Base-by-base conservation (phyloP, 37 sponge, comb jelly and placozoan genomes). In the Diacarnus erythraeanus region DNA sequence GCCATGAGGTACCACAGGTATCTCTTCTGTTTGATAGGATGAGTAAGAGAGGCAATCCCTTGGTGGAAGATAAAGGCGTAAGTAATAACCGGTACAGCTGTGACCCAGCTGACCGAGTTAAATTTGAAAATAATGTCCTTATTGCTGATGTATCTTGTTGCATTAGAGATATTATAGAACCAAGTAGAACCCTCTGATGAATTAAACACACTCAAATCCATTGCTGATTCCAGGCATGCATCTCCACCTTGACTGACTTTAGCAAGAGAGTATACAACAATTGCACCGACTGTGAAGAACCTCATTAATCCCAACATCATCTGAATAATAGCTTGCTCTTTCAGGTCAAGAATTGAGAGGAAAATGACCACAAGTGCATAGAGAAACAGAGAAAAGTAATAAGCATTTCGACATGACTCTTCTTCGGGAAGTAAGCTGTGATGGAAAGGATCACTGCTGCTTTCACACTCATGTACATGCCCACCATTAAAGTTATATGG, bases 301-400 rank as follows among this genome's bases (percentile, higher is more conserved):
- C 96, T 64, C 18, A 93, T 54, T 0, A 89, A 27, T 8, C 90
- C 94, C 2, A 95, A 66, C 2, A 93, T 64, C 47, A 93, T 71
- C 66, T 95, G 96, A 17, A 95, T 31, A n/a, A 93, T 78, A 30
- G 83, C 91, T 60, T 95, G 96, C 60, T 95, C 96, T 31, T 89
- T 95, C 22, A 95, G 77, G 37, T 86, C 90, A 38, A 93, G 22
- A 4, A 87, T 57, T 39, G 94, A 90, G 20, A 96, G 73, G 0
- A 71, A 38, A 2, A 90, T 58, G n/a, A 90, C 86, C 18, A 96
- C 54, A 34, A 81, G 66, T 0, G 81, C 97, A 78, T 85, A 96
- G 43, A 96, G 37, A 40, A 81, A 66, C 40, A 96, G 64, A 73
- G 88, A 96, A 34, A 96, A 44, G n/a, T 83, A 41, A 66, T 96